Evolutionary conservation across 1,140 invertebrate species (phyloP).

Genomic region (Periplaneta americana): DNA sequence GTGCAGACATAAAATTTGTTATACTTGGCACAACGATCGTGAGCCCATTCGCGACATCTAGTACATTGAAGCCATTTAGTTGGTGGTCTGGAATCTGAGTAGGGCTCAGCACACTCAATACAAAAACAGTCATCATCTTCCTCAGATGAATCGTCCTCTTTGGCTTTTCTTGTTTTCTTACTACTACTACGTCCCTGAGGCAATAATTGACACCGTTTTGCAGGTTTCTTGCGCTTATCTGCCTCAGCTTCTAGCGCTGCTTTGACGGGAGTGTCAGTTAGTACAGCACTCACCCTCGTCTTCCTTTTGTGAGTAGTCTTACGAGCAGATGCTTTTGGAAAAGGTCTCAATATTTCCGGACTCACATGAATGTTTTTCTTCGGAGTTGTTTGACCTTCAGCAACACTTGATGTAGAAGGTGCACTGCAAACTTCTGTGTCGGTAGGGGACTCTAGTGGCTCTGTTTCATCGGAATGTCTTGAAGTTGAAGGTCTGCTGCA

Average conservation of each 20-base stretch:
- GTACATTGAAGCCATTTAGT: neutral
- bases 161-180: neutral
- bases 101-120: neutral
- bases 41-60: neutral
- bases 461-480: too few relatives aligned
- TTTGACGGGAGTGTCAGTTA: constrained; percentile 1
- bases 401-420: neutral
- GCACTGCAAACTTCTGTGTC: neutral
- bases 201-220: neutral
- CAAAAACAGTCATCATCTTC: neutral
- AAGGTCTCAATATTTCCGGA: neutral
- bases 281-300: neutral
- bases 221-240: neutral
- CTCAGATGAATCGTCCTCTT: neutral
- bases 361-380: neutral
- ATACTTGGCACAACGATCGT: neutral
- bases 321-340: neutral
- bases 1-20: neutral
- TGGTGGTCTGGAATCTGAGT: neutral
- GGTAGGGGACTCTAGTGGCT: too few relatives aligned
- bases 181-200: neutral
- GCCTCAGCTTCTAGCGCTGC: neutral
- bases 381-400: neutral
- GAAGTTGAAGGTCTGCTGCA: too few relatives aligned
- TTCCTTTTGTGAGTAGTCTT: neutral